Percentiles rank a stretch among this genome's conserved stretches.
phyloP scores from a whole-genome alignment of 2,888 invertebrate genomes.

The Aphodius sticticus region DNA sequence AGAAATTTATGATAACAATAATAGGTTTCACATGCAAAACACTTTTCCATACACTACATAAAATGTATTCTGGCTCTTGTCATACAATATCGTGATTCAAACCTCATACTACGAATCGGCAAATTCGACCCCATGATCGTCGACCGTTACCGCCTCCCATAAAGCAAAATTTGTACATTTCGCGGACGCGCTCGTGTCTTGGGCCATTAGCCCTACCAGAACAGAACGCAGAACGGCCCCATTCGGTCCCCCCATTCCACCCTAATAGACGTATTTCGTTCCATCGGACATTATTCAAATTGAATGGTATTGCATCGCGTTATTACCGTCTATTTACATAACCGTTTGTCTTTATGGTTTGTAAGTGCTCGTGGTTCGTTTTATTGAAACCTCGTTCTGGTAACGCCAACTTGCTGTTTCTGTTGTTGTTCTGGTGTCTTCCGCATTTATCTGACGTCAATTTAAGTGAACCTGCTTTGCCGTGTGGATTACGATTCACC shows the following conservation, averaged over 20 bases:
- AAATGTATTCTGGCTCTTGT: no score
- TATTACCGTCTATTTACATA: neutral
- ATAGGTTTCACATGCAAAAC: no score
- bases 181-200: neutral
- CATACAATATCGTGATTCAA: neutral
- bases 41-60: no score
- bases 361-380: neutral
- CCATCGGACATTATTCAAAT: conserved; percentile 4
- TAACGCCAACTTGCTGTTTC: neutral
- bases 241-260: neutral
- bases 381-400: neutral
- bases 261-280: neutral
- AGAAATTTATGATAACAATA: no score
- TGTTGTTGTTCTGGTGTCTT: neutral
- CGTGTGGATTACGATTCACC: neutral
- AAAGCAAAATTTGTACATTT: no score
- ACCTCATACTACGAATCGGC: neutral
- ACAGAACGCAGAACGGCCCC: neutral
- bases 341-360: conserved; percentile 4
- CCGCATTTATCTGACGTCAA: conserved; percentile 4
- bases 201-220: neutral
- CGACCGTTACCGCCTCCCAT: neutral
- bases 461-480: neutral
- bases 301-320: neutral
- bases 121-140: neutral